A percentile compares a stretch with the other conserved stretches of the same genome.
Evolutionary conservation across 2,113 vertebrate species (phyloP).

Genomic region (Ia io): DNA sequence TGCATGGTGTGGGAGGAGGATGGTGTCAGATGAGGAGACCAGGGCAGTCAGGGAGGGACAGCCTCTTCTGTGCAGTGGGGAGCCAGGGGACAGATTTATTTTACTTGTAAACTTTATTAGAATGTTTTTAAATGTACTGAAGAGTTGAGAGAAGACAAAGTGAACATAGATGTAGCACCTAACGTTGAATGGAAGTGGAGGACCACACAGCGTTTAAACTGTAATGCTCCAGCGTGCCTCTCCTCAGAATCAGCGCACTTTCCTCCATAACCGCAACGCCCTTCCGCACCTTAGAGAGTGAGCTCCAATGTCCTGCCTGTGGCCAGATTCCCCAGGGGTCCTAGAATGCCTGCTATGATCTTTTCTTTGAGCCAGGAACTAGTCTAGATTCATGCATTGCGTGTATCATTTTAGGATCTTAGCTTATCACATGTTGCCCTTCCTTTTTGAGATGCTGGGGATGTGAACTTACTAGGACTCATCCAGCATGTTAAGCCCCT

Average conservation of each 20-base stretch:
- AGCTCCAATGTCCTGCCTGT: background rate
- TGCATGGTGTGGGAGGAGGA: background rate
- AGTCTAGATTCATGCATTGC: background rate
- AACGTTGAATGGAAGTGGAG: background rate
- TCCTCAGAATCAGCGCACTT: background rate
- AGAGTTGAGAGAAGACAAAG: background rate
- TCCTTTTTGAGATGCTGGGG: background rate
- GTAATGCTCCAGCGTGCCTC: background rate
- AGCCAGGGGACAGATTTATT: background rate
- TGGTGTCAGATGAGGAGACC: accelerated
- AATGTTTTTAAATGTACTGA: background rate
- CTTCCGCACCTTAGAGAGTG: background rate
- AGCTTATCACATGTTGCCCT: background rate
- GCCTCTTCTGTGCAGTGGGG: background rate
- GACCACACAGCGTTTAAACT: background rate
- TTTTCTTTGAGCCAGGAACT: background rate
- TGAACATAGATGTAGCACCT: background rate
- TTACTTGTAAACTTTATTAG: background rate
- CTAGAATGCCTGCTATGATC: background rate
- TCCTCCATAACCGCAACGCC: background rate
- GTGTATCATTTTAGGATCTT: background rate
- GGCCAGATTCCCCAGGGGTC: background rate
- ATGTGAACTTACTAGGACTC: background rate
- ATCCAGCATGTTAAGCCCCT: background rate
- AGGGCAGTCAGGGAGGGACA: background rate